phyloP scores from a whole-genome alignment of 2,797 vertebrate genomes.

The Euphonia xanthogaster region DNA sequence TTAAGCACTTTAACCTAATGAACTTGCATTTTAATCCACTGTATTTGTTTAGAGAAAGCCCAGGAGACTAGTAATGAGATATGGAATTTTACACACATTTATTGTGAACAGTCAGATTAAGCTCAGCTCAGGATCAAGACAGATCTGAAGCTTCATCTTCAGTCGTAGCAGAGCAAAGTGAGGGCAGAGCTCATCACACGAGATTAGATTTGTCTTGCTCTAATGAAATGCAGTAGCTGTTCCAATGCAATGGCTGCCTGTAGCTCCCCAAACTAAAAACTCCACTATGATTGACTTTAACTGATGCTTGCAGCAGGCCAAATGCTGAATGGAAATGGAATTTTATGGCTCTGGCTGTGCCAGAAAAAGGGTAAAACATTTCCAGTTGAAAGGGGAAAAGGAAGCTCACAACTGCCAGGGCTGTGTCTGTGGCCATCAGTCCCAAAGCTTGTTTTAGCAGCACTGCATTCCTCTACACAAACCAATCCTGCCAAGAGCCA shows the following conservation, averaged over 20 bases:
- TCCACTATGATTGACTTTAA: neutral
- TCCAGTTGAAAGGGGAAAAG: neutral
- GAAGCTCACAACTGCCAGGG: neutral
- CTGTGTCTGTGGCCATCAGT: neutral
- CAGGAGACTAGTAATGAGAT: constrained; percentile 13
- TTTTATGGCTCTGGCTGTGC: neutral
- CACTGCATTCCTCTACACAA: neutral
- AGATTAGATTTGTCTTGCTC: neutral
- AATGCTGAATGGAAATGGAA: neutral
- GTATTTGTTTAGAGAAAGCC: constrained; percentile 29
- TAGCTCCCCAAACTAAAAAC: neutral
- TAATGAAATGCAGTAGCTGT: neutral
- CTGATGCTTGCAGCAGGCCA: neutral
- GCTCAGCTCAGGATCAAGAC: neutral
- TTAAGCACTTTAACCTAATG: constrained; percentile 59
- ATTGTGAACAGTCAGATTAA: neutral
- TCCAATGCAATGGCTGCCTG: neutral
- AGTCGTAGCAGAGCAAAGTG: neutral
- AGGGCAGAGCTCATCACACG: neutral
- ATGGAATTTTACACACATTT: neutral
- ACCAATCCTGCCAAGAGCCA: neutral
- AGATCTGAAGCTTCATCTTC: neutral
- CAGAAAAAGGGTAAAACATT: neutral
- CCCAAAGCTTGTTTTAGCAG: neutral
- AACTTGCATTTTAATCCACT: constrained; percentile 55